Conservation (phyloP, 2,888 invertebrate species). For the Ennomos fuscantarius region DNA sequence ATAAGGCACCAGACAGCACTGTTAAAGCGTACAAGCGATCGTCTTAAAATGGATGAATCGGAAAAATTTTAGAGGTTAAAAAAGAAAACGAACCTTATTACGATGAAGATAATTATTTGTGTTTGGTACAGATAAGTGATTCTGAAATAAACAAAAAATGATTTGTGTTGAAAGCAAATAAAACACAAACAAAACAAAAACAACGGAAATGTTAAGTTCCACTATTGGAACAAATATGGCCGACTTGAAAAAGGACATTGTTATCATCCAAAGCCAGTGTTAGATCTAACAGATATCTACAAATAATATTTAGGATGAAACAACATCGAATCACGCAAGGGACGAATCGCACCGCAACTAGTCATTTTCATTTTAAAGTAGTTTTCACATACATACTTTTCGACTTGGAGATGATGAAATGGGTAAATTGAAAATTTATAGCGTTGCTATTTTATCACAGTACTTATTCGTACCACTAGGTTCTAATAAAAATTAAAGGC, state of each 20-base stretch:
- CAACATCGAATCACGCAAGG: too few species aligned
- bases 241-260: constrained; percentile 38
- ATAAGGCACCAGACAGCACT: constrained; percentile 45
- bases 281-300: constrained; percentile 39
- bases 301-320: constrained; percentile 22
- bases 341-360: too few species aligned
- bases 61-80: constrained; percentile 73
- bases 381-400: too few species aligned
- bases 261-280: constrained; percentile 48
- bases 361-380: too few species aligned
- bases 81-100: constrained; percentile 89
- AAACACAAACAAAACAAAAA: constrained; percentile 79
- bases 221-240: constrained; percentile 31
- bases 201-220: constrained; percentile 65
- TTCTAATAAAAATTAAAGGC: constrained; percentile 16
- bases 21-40: constrained; percentile 69
- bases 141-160: constrained; percentile 91
- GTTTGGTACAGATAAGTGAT: constrained; percentile 94
- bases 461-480: too few species aligned
- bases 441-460: too few species aligned
- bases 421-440: too few species aligned
- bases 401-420: too few species aligned
- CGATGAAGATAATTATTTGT: constrained; percentile 93
- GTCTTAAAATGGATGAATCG: constrained; percentile 59
- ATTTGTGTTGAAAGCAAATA: constrained; percentile 85